Percentiles rank a stretch among this genome's conserved stretches.
phyloP scores from a whole-genome alignment of 2,113 vertebrate genomes.

The Gymnorhina tibicen region DNA sequence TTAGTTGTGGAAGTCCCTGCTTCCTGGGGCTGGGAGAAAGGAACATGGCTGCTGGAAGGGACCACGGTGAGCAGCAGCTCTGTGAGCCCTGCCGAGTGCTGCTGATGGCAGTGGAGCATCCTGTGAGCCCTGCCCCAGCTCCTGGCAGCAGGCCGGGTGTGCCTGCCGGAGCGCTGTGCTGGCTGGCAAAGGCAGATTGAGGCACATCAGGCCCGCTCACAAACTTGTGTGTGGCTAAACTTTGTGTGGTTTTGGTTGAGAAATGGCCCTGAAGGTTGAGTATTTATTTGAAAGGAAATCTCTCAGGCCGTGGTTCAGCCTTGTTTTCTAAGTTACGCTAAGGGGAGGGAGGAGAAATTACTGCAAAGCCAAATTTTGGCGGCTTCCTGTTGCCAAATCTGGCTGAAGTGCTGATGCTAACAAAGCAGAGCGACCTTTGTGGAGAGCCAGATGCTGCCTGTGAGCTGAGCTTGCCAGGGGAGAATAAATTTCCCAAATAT shows the following conservation, averaged over 20 bases:
- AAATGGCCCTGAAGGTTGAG: background rate
- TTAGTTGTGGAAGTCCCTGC: background rate
- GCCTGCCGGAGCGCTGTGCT: background rate
- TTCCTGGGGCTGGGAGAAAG: background rate
- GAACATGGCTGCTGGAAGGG: background rate
- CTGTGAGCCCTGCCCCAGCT: background rate
- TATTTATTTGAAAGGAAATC: background rate
- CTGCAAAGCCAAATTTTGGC: background rate
- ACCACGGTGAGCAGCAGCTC: background rate
- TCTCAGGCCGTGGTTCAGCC: background rate
- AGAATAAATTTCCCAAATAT: conserved; percentile 46
- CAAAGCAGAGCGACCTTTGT: background rate
- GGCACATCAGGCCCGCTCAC: background rate
- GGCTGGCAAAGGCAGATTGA: background rate
- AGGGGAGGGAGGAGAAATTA: background rate
- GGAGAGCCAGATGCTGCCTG: conserved; percentile 24
- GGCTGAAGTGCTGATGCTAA: background rate
- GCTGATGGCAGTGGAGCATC: background rate
- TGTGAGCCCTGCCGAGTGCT: background rate
- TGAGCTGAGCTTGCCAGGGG: conserved; percentile 34
- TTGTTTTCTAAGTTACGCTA: background rate
- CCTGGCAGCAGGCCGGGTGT: background rate
- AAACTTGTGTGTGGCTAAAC: background rate
- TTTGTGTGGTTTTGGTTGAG: fast-evolving
- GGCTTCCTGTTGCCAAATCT: background rate